These are phyloP conservation scores for Paramormyrops kingsleyae DNA, from an alignment of 2,113 vertebrate species.

Conservation along the genomic window DNA sequence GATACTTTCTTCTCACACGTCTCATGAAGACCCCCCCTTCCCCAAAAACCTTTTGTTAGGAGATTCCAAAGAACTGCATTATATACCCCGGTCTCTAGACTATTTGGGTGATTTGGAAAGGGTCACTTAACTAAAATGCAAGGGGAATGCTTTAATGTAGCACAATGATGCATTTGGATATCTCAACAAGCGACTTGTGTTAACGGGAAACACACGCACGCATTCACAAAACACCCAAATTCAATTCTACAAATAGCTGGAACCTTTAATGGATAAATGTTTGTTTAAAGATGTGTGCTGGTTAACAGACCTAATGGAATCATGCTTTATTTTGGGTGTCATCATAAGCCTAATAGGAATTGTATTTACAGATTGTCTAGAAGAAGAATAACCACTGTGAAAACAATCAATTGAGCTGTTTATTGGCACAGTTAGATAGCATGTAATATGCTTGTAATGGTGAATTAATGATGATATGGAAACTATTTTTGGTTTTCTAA, in stretches of 20 bases:
- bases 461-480: too few relatives aligned
- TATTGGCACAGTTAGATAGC: neutral
- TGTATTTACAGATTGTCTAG: neutral
- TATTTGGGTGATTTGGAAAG: slow-evolving; percentile 78
- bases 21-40: slow-evolving; percentile 47
- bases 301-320: slow-evolving; percentile 65
- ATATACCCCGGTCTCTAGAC: slow-evolving; percentile 65
- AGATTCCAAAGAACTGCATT: slow-evolving; percentile 70
- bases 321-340: slow-evolving; percentile 39
- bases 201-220: slow-evolving; percentile 35
- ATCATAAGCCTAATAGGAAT: neutral
- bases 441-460: neutral
- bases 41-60: slow-evolving; percentile 67
- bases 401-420: neutral
- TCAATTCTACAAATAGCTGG: slow-evolving; percentile 62
- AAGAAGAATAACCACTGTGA: neutral
- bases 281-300: slow-evolving; percentile 46
- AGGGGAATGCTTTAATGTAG: slow-evolving; percentile 70
- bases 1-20: slow-evolving; percentile 73
- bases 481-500: neutral
- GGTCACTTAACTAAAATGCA: slow-evolving; percentile 79
- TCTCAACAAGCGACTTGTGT: slow-evolving; percentile 55
- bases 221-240: slow-evolving; percentile 49
- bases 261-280: slow-evolving; percentile 66
- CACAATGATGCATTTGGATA: slow-evolving; percentile 68